These are phyloP conservation scores for Cataglyphis hispanica DNA, from an alignment of 1,140 invertebrate genomes.

Conservation along the genomic window DNA sequence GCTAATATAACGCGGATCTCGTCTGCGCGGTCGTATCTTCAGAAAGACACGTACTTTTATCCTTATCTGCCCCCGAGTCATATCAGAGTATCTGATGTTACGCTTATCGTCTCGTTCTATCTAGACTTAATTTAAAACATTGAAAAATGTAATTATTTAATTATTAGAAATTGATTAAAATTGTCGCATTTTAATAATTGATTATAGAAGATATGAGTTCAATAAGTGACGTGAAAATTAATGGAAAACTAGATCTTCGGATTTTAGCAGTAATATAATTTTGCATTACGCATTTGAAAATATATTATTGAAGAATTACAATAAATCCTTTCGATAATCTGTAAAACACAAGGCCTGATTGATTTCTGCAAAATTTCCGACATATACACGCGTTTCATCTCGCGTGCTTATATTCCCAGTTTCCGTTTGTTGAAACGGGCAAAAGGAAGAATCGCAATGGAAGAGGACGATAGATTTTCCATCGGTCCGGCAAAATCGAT, in stretches of 20 bases:
- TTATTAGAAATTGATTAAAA: background rate
- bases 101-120: background rate
- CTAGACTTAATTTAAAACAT: background rate
- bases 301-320: conserved; percentile 3
- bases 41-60: conserved; percentile 32
- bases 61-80: conserved; percentile 32
- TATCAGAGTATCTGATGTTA: background rate
- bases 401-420: conserved; percentile 39
- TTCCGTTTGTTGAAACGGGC: conserved; percentile 39
- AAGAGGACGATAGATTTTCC: conserved; percentile 23
- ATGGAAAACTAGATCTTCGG: background rate
- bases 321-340: background rate
- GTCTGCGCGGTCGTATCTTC: conserved; percentile 36
- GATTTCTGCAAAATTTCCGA: conserved; percentile 22
- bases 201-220: background rate
- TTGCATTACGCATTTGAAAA: background rate
- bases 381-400: conserved; percentile 11
- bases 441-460: conserved; percentile 10
- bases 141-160: background rate
- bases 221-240: background rate
- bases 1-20: conserved; percentile 38
- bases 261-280: background rate
- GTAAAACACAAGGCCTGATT: conserved; percentile 19
- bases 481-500: conserved; percentile 43
- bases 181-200: background rate